Conservation (phyloP, 2,113 vertebrate species). For the Ascaphus truei region DNA sequence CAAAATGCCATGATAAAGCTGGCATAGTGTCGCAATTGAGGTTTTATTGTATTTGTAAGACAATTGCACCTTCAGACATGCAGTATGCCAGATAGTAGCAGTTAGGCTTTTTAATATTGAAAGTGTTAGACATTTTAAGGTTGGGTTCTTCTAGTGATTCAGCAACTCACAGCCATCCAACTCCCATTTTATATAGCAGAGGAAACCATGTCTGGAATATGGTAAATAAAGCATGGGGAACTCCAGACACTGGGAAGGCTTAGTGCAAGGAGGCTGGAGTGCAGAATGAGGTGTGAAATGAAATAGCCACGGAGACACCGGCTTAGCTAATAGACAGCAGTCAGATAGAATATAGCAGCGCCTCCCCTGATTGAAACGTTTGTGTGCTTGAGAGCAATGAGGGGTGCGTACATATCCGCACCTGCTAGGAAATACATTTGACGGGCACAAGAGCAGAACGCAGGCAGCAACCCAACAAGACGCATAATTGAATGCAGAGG, state of each 20-base stretch:
- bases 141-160: background rate
- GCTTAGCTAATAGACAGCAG: constrained; percentile 21
- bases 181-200: constrained; percentile 29
- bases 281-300: constrained; percentile 26
- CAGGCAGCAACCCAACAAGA: constrained; percentile 38
- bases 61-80: too few relatives aligned
- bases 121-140: too few relatives aligned
- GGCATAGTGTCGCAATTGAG: too few relatives aligned
- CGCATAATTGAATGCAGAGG: constrained; percentile 39
- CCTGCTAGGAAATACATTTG: constrained; percentile 38
- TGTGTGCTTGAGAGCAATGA: constrained; percentile 38
- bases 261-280: constrained; percentile 27
- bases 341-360: constrained; percentile 35
- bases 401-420: constrained; percentile 12
- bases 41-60: too few relatives aligned
- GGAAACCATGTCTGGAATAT: constrained; percentile 29
- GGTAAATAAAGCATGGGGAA: constrained; percentile 44
- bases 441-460: constrained; percentile 31
- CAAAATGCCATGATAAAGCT: too few relatives aligned
- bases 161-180: constrained; percentile 13
- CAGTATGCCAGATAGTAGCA: too few relatives aligned
- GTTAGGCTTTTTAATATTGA: too few relatives aligned
- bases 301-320: constrained; percentile 21
- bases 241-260: constrained; percentile 19
- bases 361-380: constrained; percentile 26